Percentiles rank a stretch among this genome's conserved stretches.
Evolutionary conservation across 2,797 vertebrate genomes (phyloP).

Genomic region (Thripadectes ignobilis): DNA sequence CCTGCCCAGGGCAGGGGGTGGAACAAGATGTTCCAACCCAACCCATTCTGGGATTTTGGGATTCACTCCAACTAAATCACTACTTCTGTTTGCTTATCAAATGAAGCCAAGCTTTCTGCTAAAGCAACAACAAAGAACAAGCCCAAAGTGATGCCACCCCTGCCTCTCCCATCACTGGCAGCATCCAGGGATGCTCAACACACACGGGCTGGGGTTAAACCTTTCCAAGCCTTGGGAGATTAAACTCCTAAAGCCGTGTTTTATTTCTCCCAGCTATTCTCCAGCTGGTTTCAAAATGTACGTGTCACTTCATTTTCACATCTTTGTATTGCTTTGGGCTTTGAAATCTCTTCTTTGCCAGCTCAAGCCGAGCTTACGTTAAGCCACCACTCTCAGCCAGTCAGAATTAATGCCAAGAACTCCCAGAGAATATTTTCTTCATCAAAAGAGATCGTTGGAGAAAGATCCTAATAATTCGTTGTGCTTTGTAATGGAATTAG

Average conservation of each 20-base stretch:
- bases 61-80: background rate
- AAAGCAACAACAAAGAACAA: background rate
- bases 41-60: background rate
- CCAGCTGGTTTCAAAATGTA: conserved; percentile 15
- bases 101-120: background rate
- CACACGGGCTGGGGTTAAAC: background rate
- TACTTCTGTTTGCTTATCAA: background rate
- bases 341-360: background rate
- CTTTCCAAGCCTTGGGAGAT: conserved; percentile 3
- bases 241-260: conserved; percentile 1
- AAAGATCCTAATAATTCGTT: conserved; percentile 14
- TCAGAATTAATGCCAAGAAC: conserved; percentile 1
- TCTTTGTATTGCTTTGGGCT: conserved; percentile 17
- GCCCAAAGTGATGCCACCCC: background rate
- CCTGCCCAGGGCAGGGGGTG: background rate
- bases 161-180: background rate
- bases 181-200: background rate
- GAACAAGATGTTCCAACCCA: background rate
- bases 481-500: background rate
- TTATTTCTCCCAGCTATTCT: conserved; percentile 44
- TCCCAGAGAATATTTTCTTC: conserved; percentile 1
- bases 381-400: background rate
- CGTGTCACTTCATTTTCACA: conserved; percentile 14
- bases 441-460: conserved; percentile 2
- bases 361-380: background rate